Percentiles rank a stretch among this genome's conserved stretches.
phyloP scores from a whole-genome alignment of 2,888 invertebrate genomes.

The Apodemia zela region DNA sequence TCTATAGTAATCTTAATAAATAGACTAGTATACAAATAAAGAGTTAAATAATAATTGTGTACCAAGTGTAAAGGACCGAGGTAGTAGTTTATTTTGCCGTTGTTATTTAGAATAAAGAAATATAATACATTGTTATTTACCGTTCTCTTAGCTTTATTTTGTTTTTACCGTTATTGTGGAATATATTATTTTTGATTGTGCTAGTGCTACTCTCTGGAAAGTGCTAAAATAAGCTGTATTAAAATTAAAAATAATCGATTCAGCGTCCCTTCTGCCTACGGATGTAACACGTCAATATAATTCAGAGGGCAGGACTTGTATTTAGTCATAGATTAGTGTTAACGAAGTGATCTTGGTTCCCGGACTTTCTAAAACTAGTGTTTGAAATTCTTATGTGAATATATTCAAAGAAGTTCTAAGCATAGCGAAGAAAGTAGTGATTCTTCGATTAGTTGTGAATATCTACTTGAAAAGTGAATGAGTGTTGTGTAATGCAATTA shows the following conservation, averaged over 20 bases:
- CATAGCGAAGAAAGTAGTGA: slow-evolving; percentile 21
- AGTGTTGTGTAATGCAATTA: slow-evolving; percentile 39
- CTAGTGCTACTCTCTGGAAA: slow-evolving; percentile 33
- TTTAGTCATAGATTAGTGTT: slow-evolving; percentile 54
- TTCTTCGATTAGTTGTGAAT: slow-evolving; percentile 25
- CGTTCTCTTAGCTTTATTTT: slow-evolving; percentile 56
- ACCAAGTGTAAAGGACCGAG: slow-evolving; percentile 91
- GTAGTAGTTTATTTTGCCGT: slow-evolving; percentile 80
- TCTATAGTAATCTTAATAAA: slow-evolving; percentile 72
- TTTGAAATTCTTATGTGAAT: slow-evolving; percentile 31
- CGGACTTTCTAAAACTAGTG: slow-evolving; percentile 39
- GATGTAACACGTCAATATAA: slow-evolving; percentile 80
- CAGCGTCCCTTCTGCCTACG: slow-evolving; percentile 58
- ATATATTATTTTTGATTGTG: slow-evolving; percentile 38
- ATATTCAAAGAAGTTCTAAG: slow-evolving; percentile 1
- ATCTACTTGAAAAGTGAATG: slow-evolving; percentile 41
- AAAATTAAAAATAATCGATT: slow-evolving; percentile 64
- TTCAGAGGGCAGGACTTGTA: slow-evolving; percentile 68
- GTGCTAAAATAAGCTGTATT: slow-evolving; percentile 36
- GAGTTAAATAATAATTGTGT: slow-evolving; percentile 63
- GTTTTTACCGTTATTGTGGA: slow-evolving; percentile 61
- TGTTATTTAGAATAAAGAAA: slow-evolving; percentile 46
- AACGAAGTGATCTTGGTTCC: slow-evolving; percentile 56
- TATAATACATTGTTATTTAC: slow-evolving; percentile 72
- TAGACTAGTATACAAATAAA: slow-evolving; percentile 64